Conservation (phyloP, 2,797 vertebrate genomes). For the Etheostoma nigrum region DNA sequence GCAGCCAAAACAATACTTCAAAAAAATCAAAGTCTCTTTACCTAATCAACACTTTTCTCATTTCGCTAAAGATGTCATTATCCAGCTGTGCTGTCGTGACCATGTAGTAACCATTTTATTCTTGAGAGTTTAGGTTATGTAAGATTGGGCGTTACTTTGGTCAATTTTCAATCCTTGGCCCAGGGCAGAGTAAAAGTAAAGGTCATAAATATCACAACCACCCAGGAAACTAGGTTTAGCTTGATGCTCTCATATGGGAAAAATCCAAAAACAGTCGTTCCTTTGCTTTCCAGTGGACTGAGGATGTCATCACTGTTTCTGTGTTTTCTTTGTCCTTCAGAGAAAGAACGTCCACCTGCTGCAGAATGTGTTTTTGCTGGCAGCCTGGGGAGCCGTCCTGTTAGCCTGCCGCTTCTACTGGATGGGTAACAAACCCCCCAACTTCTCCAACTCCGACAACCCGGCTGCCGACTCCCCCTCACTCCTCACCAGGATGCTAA, state of each 20-base stretch:
- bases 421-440: slow-evolving; percentile 99
- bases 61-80: slow-evolving; percentile 40
- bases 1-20: background rate
- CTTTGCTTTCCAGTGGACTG: slow-evolving; percentile 16
- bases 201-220: slow-evolving; percentile 50
- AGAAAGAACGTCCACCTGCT: slow-evolving; percentile 91
- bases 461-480: slow-evolving; percentile 94
- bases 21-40: background rate
- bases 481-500: slow-evolving; percentile 90
- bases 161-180: slow-evolving; percentile 31
- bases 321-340: slow-evolving; percentile 83
- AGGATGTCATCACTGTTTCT: slow-evolving; percentile 36
- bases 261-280: background rate
- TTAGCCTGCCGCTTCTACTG: slow-evolving; percentile 94
- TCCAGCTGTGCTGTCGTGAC: background rate
- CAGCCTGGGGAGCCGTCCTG: slow-evolving; percentile 90
- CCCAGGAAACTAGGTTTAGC: slow-evolving; percentile 39
- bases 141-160: slow-evolving; percentile 22
- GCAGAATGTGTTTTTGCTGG: slow-evolving; percentile 90
- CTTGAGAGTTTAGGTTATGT: slow-evolving; percentile 16
- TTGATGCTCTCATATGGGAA: slow-evolving; percentile 3
- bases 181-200: slow-evolving; percentile 26
- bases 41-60: slow-evolving; percentile 8
- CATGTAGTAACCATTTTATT: background rate
- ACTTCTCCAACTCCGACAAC: slow-evolving; percentile 99